A percentile compares a stretch with the other conserved stretches of the same genome.
Evolutionary conservation across 2,797 vertebrate species (phyloP).

Genomic region (Babyrousa celebensis): DNA sequence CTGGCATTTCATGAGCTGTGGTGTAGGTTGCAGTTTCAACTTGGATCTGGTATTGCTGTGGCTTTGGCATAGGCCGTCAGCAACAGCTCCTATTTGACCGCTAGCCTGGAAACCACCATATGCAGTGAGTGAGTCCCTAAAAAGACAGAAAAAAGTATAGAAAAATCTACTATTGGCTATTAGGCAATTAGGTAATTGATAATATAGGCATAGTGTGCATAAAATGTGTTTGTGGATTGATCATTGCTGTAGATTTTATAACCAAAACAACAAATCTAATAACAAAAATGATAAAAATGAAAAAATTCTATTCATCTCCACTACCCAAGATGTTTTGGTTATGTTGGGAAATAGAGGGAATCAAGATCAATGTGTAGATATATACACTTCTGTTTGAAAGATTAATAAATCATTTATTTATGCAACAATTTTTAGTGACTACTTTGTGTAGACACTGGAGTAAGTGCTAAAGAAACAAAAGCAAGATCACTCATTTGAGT

Average conservation of each 20-base stretch:
- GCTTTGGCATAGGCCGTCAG: too few species aligned
- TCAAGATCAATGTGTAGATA: not conserved
- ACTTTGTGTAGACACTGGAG: not conserved
- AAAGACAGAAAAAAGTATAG: not conserved
- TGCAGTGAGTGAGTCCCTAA: too few species aligned
- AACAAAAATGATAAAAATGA: not conserved
- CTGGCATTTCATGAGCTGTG: too few species aligned
- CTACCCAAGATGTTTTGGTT: not conserved
- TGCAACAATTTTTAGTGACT: not conserved
- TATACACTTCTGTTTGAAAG: not conserved
- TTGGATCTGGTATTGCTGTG: too few species aligned
- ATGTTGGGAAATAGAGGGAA: not conserved
- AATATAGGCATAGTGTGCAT: not conserved
- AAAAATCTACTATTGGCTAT: not conserved
- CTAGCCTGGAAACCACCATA: too few species aligned
- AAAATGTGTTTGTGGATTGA: not conserved
- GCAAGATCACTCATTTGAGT: not conserved
- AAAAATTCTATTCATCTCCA: not conserved
- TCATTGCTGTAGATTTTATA: not conserved
- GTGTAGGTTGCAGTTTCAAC: too few species aligned
- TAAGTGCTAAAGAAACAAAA: not conserved
- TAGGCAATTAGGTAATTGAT: not conserved
- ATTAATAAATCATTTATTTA: conserved; percentile 1
- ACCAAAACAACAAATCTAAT: not conserved
- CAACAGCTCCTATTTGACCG: too few species aligned